Percentiles rank a stretch among this genome's conserved stretches.
Conservation (phyloP, 2,888 invertebrate genomes). For the Auanema freiburgensis region DNA sequence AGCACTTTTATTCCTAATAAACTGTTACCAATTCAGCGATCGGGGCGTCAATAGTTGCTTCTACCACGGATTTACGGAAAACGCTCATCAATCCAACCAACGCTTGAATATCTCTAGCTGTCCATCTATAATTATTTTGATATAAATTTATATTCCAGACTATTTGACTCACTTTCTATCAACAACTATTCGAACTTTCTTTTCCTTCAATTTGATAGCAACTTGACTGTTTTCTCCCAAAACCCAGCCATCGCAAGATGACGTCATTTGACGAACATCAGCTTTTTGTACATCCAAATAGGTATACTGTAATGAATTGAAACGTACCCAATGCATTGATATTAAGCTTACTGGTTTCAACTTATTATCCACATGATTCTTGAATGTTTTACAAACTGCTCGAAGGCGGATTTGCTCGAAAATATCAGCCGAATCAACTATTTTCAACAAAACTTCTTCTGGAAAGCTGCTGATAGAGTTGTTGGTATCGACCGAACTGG, state of each 20-base stretch:
- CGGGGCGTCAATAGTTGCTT: constrained; percentile 56
- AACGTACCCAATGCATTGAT: too few relatives aligned
- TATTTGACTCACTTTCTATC: constrained; percentile 33
- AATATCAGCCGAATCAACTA: constrained; percentile 30
- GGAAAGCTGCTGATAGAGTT: constrained; percentile 4
- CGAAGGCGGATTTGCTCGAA: constrained; percentile 34
- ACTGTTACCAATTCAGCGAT: constrained; percentile 56
- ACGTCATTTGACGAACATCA: constrained; percentile 25
- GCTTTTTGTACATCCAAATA: constrained; percentile 34
- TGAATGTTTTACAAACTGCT: constrained; percentile 21
- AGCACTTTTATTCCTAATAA: constrained; percentile 1
- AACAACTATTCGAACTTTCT: constrained; percentile 35
- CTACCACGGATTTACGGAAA: constrained; percentile 44
- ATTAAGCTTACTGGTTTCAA: constrained; percentile 6
- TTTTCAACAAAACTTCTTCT: constrained; percentile 10
- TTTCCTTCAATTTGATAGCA: constrained; percentile 28
- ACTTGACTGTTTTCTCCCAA: constrained; percentile 29
- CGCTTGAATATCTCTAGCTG: constrained; percentile 45
- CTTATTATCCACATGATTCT: constrained; percentile 29
- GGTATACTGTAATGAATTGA: neutral
- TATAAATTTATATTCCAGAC: neutral
- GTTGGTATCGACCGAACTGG: neutral
- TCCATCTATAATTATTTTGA: constrained; percentile 41
- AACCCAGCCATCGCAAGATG: constrained; percentile 16
- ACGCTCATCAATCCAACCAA: constrained; percentile 46